Evolutionary conservation across 1,140 invertebrate genomes (phyloP).

Genomic region (Maniola jurtina): DNA sequence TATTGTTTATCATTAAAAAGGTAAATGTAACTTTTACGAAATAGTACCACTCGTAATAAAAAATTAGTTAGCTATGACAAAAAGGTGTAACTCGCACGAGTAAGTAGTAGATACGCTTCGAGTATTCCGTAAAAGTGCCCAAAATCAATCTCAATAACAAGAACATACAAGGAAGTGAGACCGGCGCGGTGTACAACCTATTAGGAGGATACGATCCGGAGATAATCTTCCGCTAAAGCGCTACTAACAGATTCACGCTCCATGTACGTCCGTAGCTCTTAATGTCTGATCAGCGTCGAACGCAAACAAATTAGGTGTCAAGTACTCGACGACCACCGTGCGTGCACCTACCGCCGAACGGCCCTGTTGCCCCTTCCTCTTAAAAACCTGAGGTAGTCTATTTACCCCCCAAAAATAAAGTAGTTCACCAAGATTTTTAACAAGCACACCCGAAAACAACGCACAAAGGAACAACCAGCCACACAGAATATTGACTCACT

Average conservation of each 20-base stretch:
- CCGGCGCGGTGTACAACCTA: neutral
- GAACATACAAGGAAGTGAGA: neutral
- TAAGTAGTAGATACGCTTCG: neutral
- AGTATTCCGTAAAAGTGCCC: neutral
- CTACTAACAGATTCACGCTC: constrained; percentile 22
- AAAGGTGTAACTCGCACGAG: too few relatives aligned
- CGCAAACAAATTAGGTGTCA: constrained; percentile 48
- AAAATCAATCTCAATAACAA: neutral
- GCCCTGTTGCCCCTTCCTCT: constrained; percentile 52
- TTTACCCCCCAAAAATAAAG: constrained; percentile 72
- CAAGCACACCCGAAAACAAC: constrained; percentile 66
- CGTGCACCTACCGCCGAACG: constrained; percentile 34
- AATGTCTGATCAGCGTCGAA: constrained; percentile 26
- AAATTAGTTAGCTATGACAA: too few relatives aligned
- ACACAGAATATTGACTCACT: constrained; percentile 47
- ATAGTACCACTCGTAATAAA: too few relatives aligned
- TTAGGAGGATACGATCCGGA: constrained; percentile 7
- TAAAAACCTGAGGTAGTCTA: constrained; percentile 63
- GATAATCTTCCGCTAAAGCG: constrained; percentile 12
- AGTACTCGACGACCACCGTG: constrained; percentile 44
- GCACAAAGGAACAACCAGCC: constrained; percentile 40
- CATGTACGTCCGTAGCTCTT: constrained; percentile 18
- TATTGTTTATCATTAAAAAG: too few relatives aligned
- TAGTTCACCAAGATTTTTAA: constrained; percentile 71
- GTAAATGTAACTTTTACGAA: too few relatives aligned